Conservation (phyloP, 2,113 vertebrate genomes). For the Lepidothrix coronata region DNA sequence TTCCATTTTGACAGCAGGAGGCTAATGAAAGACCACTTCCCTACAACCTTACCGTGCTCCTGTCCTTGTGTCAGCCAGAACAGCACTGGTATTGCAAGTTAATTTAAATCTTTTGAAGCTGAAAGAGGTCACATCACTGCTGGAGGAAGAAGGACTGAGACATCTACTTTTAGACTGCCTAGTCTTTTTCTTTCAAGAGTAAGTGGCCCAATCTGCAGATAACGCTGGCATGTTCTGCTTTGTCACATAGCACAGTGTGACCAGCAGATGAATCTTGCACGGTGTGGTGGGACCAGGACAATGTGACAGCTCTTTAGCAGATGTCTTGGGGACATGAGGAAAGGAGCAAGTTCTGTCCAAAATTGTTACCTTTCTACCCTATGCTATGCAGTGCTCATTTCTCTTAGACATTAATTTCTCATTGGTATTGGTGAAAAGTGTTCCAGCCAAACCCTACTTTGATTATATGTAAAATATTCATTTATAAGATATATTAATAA, state of each 20-base stretch:
- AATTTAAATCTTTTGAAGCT: not conserved
- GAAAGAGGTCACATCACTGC: not conserved
- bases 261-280: not conserved
- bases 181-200: not conserved
- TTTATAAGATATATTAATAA: not conserved
- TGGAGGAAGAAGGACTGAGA: not conserved
- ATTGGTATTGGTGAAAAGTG: not conserved
- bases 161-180: not conserved
- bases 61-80: not conserved
- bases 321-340: not conserved
- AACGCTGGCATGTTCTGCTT: fast-evolving
- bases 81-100: not conserved
- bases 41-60: not conserved
- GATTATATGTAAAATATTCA: not conserved
- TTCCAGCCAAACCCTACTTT: not conserved
- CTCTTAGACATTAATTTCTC: not conserved
- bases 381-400: not conserved
- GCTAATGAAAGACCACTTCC: not conserved
- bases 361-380: not conserved
- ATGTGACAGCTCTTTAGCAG: not conserved
- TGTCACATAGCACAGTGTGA: not conserved
- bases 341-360: not conserved
- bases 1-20: not conserved
- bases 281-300: not conserved
- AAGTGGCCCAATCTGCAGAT: not conserved